Evolutionary conservation across 2,888 invertebrate species (phyloP).

Genomic region (Lithophane leautieri): DNA sequence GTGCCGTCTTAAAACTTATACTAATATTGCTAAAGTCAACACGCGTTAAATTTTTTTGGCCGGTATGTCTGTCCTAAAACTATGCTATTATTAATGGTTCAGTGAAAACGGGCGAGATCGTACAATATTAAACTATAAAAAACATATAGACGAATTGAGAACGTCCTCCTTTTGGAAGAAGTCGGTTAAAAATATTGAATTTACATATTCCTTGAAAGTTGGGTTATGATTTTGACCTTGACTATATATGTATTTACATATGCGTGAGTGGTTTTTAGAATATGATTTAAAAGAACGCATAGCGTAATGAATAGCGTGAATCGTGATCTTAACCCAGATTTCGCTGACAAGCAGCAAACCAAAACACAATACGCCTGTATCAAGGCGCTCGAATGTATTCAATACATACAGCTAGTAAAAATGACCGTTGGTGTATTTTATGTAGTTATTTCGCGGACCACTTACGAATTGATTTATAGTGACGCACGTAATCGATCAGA

Average conservation of each 20-base stretch:
- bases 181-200: conserved; percentile 5
- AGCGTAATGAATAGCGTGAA: conserved; percentile 70
- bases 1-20: conserved; percentile 72
- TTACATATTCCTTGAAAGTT: conserved; percentile 25
- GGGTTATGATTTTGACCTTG: conserved; percentile 36
- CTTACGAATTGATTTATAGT: conserved; percentile 52
- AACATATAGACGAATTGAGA: no score
- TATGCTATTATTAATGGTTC: conserved; percentile 49
- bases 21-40: conserved; percentile 78
- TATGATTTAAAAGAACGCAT: conserved; percentile 64
- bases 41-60: conserved; percentile 61
- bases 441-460: conserved; percentile 34
- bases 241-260: conserved; percentile 28
- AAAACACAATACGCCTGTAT: conserved; percentile 51
- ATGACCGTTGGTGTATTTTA: conserved; percentile 23
- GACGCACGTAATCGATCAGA: conserved; percentile 60
- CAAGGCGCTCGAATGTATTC: conserved; percentile 1
- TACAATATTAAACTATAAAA: conserved; percentile 51
- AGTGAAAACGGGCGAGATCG: conserved; percentile 60
- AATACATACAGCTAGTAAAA: conserved; percentile 20
- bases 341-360: conserved; percentile 62
- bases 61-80: conserved; percentile 28
- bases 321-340: conserved; percentile 80
- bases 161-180: no score
- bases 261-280: conserved; percentile 21